phyloP scores from a whole-genome alignment of 1,140 invertebrate species.

The Lordiphosa mommai region DNA sequence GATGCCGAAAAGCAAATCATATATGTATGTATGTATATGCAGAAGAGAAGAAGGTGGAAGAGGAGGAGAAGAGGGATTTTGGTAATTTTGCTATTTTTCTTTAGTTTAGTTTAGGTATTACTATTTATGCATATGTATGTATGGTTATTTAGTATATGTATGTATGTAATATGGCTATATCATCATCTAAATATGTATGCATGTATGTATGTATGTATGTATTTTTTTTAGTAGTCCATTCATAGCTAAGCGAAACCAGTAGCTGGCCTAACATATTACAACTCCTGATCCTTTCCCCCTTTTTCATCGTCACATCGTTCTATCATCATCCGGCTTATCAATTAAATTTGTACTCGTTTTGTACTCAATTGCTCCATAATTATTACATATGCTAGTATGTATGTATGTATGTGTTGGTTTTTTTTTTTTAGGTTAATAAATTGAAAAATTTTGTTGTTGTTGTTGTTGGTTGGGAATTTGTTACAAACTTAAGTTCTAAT shows the following conservation, averaged over 20 bases:
- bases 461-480: slow-evolving; percentile 15
- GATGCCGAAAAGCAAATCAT: too few species aligned
- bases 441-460: too few species aligned
- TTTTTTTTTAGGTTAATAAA: slow-evolving; percentile 1
- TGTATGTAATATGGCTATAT: slow-evolving; percentile 6
- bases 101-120: too few species aligned
- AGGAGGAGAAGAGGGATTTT: too few species aligned
- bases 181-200: slow-evolving; percentile 26
- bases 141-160: slow-evolving; percentile 28
- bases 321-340: slow-evolving; percentile 39
- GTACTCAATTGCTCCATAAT: slow-evolving; percentile 78
- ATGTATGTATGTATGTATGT: slow-evolving; percentile 31
- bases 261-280: slow-evolving; percentile 52
- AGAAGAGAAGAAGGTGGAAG: too few species aligned
- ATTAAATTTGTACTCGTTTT: slow-evolving; percentile 76
- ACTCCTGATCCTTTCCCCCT: neutral
- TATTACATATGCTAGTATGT: slow-evolving; percentile 66
- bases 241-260: slow-evolving; percentile 57
- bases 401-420: slow-evolving; percentile 27
- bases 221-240: neutral
- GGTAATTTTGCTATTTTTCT: too few species aligned
- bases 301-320: slow-evolving; percentile 4
- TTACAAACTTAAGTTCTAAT: slow-evolving; percentile 56
- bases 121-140: slow-evolving; percentile 29
- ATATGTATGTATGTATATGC: too few species aligned